Evolutionary conservation across 2,888 invertebrate genomes (phyloP).

Genomic region (Melanophora roralis): DNA sequence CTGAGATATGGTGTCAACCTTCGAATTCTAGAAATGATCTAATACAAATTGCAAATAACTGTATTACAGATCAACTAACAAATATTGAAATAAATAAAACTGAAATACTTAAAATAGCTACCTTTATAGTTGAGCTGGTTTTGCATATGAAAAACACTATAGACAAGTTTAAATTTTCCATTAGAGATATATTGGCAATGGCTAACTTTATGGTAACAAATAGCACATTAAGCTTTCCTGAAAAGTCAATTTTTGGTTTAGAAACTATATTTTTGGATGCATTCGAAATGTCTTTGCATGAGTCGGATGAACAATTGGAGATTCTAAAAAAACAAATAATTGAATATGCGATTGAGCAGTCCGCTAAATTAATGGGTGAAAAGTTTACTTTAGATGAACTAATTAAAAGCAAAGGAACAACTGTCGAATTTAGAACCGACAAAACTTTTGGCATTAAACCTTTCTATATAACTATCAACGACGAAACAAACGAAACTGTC

Average conservation of each 20-base stretch:
- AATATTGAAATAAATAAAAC: conserved; percentile 73
- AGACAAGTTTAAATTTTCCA: conserved; percentile 88
- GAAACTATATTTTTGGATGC: conserved; percentile 94
- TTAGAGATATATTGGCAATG: conserved; percentile 96
- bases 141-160: conserved; percentile 87
- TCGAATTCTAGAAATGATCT: conserved; percentile 86
- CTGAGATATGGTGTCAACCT: conserved; percentile 98
- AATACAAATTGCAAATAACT: conserved; percentile 87
- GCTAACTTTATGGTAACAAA: conserved; percentile 86
- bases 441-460: conserved; percentile 85
- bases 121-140: conserved; percentile 87
- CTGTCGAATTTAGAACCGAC: conserved; percentile 59
- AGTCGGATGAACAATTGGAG: conserved; percentile 79
- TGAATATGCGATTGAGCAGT: conserved; percentile 80
- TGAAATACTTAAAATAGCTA: conserved; percentile 79
- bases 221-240: conserved; percentile 72
- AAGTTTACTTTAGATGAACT: conserved; percentile 74
- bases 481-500: conserved; percentile 44
- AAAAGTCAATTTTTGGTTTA: conserved; percentile 93
- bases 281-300: conserved; percentile 87
- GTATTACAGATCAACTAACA: conserved; percentile 75
- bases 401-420: conserved; percentile 74
- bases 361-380: conserved; percentile 77
- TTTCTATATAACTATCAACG: conserved; percentile 80
- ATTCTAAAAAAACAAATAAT: conserved; percentile 79